Percentiles rank a stretch among this genome's conserved stretches.
Evolutionary conservation across 2,113 vertebrate species (phyloP).

Genomic region (Hippocampus comes): DNA sequence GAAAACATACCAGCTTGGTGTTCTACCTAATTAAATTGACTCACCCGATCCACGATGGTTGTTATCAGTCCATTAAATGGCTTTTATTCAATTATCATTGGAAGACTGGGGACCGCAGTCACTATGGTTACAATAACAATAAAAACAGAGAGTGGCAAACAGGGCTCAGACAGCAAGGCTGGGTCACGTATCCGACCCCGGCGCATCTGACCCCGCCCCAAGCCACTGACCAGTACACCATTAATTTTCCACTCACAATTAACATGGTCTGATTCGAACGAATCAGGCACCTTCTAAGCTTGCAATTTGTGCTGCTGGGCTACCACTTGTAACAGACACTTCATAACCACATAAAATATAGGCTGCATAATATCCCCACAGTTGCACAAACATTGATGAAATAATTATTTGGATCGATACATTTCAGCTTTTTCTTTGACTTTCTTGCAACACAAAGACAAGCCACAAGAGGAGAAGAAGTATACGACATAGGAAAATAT

Average conservation of each 20-base stretch:
- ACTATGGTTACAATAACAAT: not conserved
- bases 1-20: constrained; percentile 29
- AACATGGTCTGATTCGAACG: not conserved
- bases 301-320: not conserved
- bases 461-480: too few species aligned
- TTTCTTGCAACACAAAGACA: too few species aligned
- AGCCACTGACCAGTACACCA: not conserved
- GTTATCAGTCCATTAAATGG: not conserved
- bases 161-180: not conserved
- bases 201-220: not conserved
- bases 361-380: not conserved
- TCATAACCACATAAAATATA: not conserved
- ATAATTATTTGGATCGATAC: too few species aligned
- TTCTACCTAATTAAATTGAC: constrained; percentile 38
- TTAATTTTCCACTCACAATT: not conserved
- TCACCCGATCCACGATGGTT: not conserved
- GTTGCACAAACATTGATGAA: too few species aligned
- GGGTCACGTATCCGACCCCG: not conserved
- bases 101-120: not conserved
- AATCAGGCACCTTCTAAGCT: not conserved
- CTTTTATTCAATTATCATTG: not conserved
- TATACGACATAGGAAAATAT: too few species aligned
- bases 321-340: not conserved
- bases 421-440: too few species aligned
- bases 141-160: not conserved